Evolutionary conservation across 2,888 invertebrate genomes (phyloP), one percentile per base, ranked within the genome.

Genomic region (Himalopsyche japonica): DNA sequence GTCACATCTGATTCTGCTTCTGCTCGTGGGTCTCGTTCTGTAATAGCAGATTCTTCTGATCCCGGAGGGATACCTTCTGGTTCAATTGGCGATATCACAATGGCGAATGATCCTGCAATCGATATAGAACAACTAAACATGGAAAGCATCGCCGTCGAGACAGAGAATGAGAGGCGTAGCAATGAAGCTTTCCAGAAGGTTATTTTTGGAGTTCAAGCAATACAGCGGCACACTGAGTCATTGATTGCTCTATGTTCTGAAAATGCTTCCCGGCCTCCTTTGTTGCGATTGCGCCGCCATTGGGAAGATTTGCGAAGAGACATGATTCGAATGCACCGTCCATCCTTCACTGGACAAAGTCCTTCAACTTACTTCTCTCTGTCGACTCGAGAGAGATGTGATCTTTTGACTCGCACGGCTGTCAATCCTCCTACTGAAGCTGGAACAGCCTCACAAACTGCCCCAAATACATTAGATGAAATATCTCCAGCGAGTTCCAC

Each of bases 301-400:
- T 94, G 95, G 92, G 93, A 94, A 85, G 94, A 94, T 88, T 90
- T 95, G 85, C 93, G 94, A 32, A 89, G 93, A 57, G 93, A 94
- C 82, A 93, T 95, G 87, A 89, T 93, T 84, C 89, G 91, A 87
- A 88, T 94, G 82, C 91, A 94, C 87, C 89, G 93, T 85, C 92
- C 92, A 87, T 91, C 92, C 0, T 90, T 91, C 30, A 57, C 20
- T 18, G 79, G 80, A 27, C 24, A 88, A 84, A 88, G 90, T 77
- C 91, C 91, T 1, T 37, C 86, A n/a, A 90, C 89, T 80, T 90
- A 90, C 88, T 92, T 91, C 86, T 91, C 91, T 15, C 89, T 92
- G 86, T 90, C 91, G 5, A 89, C 92, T 76, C 88, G 91, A 49
- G 91, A 92, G 86, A 89, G 92, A 57, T 92, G 91, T 87, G 91